Evolutionary conservation across 2,797 vertebrate species (phyloP).

Genomic region (Clarias platycephalus): DNA sequence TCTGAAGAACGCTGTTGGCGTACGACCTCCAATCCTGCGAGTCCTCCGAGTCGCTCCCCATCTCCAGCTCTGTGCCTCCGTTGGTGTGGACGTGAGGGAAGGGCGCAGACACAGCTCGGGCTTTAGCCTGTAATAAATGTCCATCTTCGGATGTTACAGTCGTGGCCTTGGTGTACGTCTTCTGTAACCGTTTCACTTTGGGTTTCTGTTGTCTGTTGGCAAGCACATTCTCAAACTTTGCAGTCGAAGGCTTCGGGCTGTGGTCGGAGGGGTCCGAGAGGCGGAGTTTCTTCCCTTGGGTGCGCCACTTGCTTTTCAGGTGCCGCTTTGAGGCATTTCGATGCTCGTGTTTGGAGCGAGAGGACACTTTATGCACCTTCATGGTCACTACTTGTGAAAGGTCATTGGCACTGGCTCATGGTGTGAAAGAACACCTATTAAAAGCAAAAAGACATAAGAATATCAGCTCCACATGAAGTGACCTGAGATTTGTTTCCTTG

Average conservation of each 20-base stretch:
- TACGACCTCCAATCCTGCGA: constrained; percentile 69
- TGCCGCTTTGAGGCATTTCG: constrained; percentile 57
- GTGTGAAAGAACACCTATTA: not conserved
- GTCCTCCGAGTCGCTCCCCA: constrained; percentile 60
- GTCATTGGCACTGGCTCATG: constrained; percentile 41
- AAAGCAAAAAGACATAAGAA: not conserved
- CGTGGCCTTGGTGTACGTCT: constrained; percentile 37
- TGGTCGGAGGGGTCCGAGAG: constrained; percentile 47
- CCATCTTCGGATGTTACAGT: constrained; percentile 12
- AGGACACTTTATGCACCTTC: constrained; percentile 72
- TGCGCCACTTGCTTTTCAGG: constrained; percentile 67
- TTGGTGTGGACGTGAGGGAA: constrained; percentile 62
- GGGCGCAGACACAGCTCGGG: constrained; percentile 49
- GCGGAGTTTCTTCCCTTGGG: constrained; percentile 59
- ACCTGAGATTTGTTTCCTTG: not conserved
- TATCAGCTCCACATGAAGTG: not conserved
- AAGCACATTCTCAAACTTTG: constrained; percentile 60
- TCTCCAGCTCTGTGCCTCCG: constrained; percentile 56
- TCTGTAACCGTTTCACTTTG: constrained; percentile 71
- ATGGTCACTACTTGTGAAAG: constrained; percentile 59
- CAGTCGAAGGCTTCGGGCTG: constrained; percentile 58
- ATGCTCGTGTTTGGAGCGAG: constrained; percentile 57
- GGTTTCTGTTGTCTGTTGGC: constrained; percentile 67
- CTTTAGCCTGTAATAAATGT: constrained; percentile 42
- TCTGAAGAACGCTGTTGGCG: constrained; percentile 59